phyloP scores from a whole-genome alignment of 2,113 vertebrate genomes.

The Deroptyus accipitrinus region DNA sequence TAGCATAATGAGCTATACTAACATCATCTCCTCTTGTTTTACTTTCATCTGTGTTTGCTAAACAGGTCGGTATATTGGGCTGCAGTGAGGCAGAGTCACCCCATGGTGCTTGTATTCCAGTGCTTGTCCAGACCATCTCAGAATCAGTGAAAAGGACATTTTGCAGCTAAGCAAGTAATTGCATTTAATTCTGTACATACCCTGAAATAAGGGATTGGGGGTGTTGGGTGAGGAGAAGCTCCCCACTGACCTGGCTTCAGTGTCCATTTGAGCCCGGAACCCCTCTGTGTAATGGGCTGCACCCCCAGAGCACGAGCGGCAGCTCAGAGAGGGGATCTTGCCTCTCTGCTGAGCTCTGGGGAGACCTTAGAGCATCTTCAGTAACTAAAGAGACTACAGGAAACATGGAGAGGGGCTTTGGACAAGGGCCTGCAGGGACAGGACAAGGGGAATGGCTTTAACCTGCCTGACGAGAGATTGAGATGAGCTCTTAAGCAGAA shows the following conservation, averaged over 20 bases:
- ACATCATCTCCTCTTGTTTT: rapidly evolving
- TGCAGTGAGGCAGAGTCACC: rapidly evolving
- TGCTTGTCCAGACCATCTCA: background rate
- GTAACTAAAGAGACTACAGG: background rate
- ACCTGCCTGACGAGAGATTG: no score
- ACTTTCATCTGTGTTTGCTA: background rate
- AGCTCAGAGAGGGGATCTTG: background rate
- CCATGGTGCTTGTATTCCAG: rapidly evolving
- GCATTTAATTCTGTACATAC: background rate
- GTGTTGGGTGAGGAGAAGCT: background rate
- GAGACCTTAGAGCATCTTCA: background rate
- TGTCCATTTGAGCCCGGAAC: background rate
- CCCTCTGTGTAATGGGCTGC: background rate
- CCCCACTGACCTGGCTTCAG: background rate
- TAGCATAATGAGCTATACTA: background rate
- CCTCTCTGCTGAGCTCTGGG: background rate
- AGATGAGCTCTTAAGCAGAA: no score
- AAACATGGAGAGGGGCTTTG: no score
- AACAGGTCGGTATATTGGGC: background rate
- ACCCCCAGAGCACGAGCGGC: background rate
- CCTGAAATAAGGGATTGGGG: background rate
- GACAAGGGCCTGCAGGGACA: no score
- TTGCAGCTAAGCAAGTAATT: background rate
- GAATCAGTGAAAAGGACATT: background rate
- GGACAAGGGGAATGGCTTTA: no score